Evolutionary conservation across 1,140 invertebrate species (phyloP).

Genomic region (Drosophila rhopaloa): DNA sequence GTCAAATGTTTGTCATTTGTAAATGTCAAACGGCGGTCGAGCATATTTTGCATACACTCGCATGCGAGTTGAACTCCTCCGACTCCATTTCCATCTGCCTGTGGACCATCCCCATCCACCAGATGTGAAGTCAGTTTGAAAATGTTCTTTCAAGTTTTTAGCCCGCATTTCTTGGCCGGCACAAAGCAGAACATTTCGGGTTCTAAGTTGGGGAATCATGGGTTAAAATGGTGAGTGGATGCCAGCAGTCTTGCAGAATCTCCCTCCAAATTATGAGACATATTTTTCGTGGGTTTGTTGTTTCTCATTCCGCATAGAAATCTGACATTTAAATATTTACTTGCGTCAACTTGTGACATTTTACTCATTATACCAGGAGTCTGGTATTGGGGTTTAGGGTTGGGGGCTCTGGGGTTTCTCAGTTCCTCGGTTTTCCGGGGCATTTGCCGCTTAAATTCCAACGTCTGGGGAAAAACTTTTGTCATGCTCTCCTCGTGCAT

Average conservation of each 20-base stretch:
- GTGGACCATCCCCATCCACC: constrained; percentile 10
- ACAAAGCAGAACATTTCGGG: constrained; percentile 5
- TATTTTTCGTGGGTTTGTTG: constrained; percentile 53
- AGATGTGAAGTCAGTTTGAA: constrained; percentile 47
- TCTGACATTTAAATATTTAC: constrained; percentile 84
- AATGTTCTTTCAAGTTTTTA: constrained; percentile 60
- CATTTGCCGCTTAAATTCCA: constrained; percentile 21
- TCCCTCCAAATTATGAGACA: constrained; percentile 68
- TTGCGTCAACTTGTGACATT: constrained; percentile 83
- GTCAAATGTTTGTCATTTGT: constrained; percentile 84
- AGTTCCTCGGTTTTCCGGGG: neutral
- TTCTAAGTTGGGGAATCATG: neutral
- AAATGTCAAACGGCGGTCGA: constrained; percentile 83
- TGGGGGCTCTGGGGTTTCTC: constrained; percentile 7
- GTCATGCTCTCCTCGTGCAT: constrained; percentile 26
- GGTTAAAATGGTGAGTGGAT: neutral
- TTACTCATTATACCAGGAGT: constrained; percentile 70
- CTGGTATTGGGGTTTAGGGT: constrained; percentile 23
- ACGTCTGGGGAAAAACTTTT: constrained; percentile 51
- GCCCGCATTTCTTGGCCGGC: constrained; percentile 60
- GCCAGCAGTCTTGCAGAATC: constrained; percentile 27
- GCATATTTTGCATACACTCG: constrained; percentile 70
- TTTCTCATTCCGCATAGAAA: constrained; percentile 60
- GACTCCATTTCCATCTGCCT: neutral
- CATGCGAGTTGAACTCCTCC: neutral